Conservation (phyloP, 2,113 vertebrate species). For the Rallus limicola region DNA sequence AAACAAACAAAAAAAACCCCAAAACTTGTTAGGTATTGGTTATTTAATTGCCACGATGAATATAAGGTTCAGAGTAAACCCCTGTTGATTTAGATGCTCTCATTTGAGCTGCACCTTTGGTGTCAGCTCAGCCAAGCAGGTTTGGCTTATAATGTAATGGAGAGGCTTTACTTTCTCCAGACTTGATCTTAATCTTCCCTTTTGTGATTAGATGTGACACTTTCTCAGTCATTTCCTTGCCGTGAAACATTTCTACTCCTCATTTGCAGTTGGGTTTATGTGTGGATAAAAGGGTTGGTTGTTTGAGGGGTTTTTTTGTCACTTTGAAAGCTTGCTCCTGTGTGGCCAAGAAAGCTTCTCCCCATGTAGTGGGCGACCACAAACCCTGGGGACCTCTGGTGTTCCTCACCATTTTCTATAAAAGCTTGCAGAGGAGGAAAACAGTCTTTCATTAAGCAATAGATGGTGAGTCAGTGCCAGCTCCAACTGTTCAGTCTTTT, state of each 20-base stretch:
- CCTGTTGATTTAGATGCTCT: background rate
- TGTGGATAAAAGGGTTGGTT: background rate
- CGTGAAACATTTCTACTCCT: background rate
- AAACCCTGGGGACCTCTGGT: background rate
- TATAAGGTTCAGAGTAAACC: background rate
- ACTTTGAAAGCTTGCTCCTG: background rate
- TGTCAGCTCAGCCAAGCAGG: background rate
- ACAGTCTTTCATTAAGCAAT: background rate
- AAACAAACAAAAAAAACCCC: background rate
- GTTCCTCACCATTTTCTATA: background rate
- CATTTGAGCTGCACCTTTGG: background rate
- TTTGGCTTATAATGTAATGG: background rate
- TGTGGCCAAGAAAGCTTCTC: background rate
- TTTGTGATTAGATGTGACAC: background rate
- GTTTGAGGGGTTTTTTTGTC: background rate
- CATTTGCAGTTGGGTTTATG: background rate
- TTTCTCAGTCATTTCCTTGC: background rate
- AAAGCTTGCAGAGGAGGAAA: background rate
- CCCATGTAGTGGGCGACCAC: fast-evolving
- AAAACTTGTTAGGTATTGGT: background rate
- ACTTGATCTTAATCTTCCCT: background rate
- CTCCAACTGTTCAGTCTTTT: background rate
- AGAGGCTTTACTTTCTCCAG: background rate
- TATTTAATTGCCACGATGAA: background rate
- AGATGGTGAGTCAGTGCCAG: background rate